phyloP scores from a whole-genome alignment of 2,113 vertebrate genomes.

The Notothenia rossii region DNA sequence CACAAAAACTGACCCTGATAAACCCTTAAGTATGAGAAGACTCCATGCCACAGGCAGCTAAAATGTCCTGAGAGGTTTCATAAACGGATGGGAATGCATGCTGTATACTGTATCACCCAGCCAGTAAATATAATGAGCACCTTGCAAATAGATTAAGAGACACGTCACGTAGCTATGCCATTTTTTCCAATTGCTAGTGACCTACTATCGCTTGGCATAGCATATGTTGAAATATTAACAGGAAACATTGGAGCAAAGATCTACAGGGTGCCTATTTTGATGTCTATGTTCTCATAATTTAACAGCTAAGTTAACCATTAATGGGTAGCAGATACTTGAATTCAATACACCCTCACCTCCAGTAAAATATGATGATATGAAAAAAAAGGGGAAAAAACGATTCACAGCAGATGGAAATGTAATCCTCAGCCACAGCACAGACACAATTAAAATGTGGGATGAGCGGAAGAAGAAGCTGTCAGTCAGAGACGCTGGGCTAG shows the following conservation, averaged over 20 bases:
- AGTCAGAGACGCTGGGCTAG: conserved; percentile 3
- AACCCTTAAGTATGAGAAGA: background rate
- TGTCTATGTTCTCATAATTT: conserved; percentile 36
- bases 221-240: conserved; percentile 43
- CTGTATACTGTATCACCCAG: background rate
- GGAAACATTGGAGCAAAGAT: conserved; percentile 20
- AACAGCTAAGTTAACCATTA: conserved; percentile 3
- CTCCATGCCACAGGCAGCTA: background rate
- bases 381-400: background rate
- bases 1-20: conserved; percentile 6
- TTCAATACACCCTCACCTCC: background rate
- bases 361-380: conserved; percentile 15
- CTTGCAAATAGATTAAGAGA: background rate
- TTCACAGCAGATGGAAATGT: conserved; percentile 32
- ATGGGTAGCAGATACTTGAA: background rate
- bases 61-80: background rate
- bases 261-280: conserved; percentile 23
- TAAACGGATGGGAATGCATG: background rate
- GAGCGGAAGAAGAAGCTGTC: conserved; percentile 20
- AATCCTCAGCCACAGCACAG: conserved; percentile 8
- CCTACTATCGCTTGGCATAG: conserved; percentile 37
- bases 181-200: conserved; percentile 2
- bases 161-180: background rate
- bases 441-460: conserved; percentile 32
- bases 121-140: background rate